Conservation (phyloP, 2,113 vertebrate species). For the Cynoglossus semilaevis region DNA sequence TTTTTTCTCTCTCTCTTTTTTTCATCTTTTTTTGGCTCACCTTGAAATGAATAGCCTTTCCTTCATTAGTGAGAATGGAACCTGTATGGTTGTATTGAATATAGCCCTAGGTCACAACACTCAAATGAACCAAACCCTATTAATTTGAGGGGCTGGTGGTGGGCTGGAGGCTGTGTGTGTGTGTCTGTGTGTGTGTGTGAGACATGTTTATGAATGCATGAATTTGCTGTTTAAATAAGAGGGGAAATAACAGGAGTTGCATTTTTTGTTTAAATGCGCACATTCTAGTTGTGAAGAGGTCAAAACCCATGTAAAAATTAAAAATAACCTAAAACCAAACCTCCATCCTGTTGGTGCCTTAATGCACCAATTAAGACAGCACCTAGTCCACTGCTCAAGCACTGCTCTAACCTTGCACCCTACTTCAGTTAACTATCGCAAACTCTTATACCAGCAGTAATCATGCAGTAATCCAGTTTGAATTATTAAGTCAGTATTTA, state of each 20-base stretch:
- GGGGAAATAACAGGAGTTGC: slow-evolving; percentile 1
- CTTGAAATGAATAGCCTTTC: slow-evolving; percentile 51
- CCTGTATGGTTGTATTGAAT: slow-evolving; percentile 35
- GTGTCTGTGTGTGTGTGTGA: neutral
- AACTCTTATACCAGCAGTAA: too few species aligned
- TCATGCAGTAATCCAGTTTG: too few species aligned
- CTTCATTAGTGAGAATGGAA: slow-evolving; percentile 51
- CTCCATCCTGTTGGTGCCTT: too few species aligned
- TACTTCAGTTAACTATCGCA: too few species aligned
- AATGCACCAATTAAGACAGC: too few species aligned
- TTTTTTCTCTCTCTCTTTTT: slow-evolving; percentile 6
- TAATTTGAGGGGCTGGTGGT: slow-evolving; percentile 24
- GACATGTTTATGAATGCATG: neutral
- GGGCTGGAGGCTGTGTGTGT: neutral
- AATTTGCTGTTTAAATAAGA: neutral
- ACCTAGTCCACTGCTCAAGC: too few species aligned
- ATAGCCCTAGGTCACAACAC: slow-evolving; percentile 44
- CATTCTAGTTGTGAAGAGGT: too few species aligned
- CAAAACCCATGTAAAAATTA: too few species aligned
- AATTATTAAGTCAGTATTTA: too few species aligned
- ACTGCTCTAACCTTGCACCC: too few species aligned
- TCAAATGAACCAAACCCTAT: slow-evolving; percentile 44
- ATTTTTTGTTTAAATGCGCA: neutral
- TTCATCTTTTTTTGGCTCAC: slow-evolving; percentile 52
- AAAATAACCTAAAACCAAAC: too few species aligned